Conservation (phyloP, 1,140 invertebrate genomes). For the Pachypeltis micranthus region DNA sequence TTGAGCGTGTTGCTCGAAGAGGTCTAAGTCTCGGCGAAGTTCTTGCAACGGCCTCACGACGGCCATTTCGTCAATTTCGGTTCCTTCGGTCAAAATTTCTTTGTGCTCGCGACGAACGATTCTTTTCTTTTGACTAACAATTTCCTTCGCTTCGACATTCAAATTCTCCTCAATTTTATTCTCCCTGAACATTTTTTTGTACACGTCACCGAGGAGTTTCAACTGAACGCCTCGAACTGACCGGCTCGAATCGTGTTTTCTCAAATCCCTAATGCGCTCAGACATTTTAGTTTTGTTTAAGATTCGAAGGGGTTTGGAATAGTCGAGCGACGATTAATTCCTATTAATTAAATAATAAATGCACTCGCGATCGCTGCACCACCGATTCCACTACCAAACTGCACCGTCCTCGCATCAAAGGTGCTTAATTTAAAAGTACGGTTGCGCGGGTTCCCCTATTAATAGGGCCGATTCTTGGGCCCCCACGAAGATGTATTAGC, state of each 20-base stretch:
- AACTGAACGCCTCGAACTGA: slow-evolving; percentile 18
- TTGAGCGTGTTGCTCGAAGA: not conserved
- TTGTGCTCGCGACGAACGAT: not conserved
- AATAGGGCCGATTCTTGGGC: too few species aligned
- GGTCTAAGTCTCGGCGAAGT: not conserved
- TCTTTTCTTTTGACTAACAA: not conserved
- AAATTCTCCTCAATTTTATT: not conserved
- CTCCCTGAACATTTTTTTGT: slow-evolving; percentile 17
- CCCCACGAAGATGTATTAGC: too few species aligned
- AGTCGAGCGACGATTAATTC: too few species aligned
- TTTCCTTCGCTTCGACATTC: not conserved
- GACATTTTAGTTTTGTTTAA: not conserved
- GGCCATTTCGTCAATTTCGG: not conserved
- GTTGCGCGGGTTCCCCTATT: too few species aligned
- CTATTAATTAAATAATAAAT: too few species aligned
- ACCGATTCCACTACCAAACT: too few species aligned
- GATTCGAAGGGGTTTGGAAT: too few species aligned
- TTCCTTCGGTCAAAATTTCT: not conserved
- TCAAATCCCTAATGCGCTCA: not conserved
- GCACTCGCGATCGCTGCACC: too few species aligned
- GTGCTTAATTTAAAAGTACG: too few species aligned
- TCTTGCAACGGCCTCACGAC: slow-evolving; percentile 17
- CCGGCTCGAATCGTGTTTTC: slow-evolving; percentile 1
- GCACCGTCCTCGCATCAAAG: too few species aligned
- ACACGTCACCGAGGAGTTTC: slow-evolving; percentile 18